Evolutionary conservation across 1,140 invertebrate genomes (phyloP), one percentile per base, ranked within the genome.

Genomic region (Saxidomus purpurata): DNA sequence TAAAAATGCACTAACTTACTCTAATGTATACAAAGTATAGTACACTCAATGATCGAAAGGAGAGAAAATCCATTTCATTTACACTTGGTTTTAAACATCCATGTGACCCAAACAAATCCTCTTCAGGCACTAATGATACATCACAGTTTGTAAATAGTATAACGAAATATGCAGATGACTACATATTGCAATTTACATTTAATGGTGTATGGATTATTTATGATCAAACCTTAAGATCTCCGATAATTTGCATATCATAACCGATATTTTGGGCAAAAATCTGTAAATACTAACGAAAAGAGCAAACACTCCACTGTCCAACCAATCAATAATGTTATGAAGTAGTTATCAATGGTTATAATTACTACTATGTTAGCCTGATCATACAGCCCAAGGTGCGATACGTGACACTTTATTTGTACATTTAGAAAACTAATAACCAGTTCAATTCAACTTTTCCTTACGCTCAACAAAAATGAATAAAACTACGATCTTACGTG

Each of bases 291-390:
- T 71, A n/a, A 36, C 15, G 36, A 38, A 71, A 71, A 19, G 25
- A 71, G 31, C 67, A 38, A 71, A 71, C 67, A 71, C 67, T 71
- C 22, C 11, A 43, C 19, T 38, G 67, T 71, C 67, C 67, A 38
- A 38, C 34, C 8, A 40, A 71, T 71, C 67, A 71, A 71, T 71
- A 71, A 17, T 15, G 25, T 36, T 71, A 71, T 71, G 67, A 71
- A 71, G 67, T 38, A 71, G 34, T 71, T 40, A 38, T 38, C 34
- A 36, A 71, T 19, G 6, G 11, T 19, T 38, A 28, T 40, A 71
- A 40, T 71, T 71, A 71, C 34, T 38, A 34, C 67, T 15, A 43
- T 43, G 43, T 8, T 15, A 43, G 22, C 17, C 15, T 71, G 34
- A 38, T 38, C 67, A 36, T 17, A 71, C 34, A 71, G 67, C 67